phyloP scores from a whole-genome alignment of 2,797 vertebrate species.

The Scolopax bukidnonensis region DNA sequence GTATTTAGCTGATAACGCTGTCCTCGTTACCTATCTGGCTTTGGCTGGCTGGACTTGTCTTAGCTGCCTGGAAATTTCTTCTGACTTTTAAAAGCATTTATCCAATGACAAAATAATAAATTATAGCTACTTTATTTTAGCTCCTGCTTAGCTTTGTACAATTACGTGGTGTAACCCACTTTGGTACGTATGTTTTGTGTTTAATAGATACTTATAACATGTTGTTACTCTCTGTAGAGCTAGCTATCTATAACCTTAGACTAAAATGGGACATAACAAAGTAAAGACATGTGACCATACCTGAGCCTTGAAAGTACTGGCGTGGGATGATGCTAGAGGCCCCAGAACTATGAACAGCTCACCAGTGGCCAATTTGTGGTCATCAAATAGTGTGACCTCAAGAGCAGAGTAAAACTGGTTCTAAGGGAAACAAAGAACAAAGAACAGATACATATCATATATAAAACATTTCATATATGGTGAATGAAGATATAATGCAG shows the following conservation, averaged over 20 bases:
- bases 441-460: neutral
- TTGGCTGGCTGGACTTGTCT: neutral
- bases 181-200: neutral
- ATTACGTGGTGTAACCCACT: neutral
- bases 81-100: neutral
- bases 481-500: neutral
- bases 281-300: neutral
- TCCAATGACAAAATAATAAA: neutral
- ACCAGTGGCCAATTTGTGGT: neutral
- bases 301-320: neutral
- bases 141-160: neutral
- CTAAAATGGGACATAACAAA: neutral
- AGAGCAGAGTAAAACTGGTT: neutral
- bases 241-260: neutral
- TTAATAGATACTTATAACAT: neutral
- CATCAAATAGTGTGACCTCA: neutral
- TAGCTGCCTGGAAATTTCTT: neutral
- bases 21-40: neutral
- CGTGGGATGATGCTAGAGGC: neutral
- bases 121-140: neutral
- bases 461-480: neutral
- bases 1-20: neutral
- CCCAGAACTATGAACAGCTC: neutral
- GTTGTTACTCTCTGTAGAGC: neutral
- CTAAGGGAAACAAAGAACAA: neutral